Evolutionary conservation across 30 jellyfish, hydroid and myxozoan species (phyloP), one percentile per base, ranked within the genome.

Genomic region (Nemopilema nomurai): DNA sequence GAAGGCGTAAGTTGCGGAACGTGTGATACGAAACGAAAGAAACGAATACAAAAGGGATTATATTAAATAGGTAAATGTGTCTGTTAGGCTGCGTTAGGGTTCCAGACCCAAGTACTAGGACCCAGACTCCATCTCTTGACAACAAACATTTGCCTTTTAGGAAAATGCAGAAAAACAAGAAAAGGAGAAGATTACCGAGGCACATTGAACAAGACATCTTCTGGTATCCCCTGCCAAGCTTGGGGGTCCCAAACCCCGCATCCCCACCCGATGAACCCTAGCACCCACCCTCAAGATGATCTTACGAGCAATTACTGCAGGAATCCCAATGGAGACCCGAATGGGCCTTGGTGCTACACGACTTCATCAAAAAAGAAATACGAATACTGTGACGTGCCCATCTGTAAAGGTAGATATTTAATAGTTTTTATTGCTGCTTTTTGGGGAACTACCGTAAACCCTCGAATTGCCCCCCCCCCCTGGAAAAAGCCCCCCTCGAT

Each of bases 341-440:
- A 32, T 6, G 90, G 90, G 6, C 90, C 90, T 50, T 80, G 90
- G 90, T 80, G 90, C 32, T 80, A 80, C 90, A 80, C 90, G 63
- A 67, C 64, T 26, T 8, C 74, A 66, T 0, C 20, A 0, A 79
- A 23, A 26, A 41, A 29, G 67, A 32, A 82, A 67, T 80, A 74
- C 74, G 90, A 80, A 17, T 80, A 62, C 64, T 80, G 90, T 26
- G 75, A 80, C 18, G 63, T 80, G 9, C 81, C 74, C 8, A 3
- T n/a, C 32, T 80, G 90, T n/a, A 16, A 13, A 22, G 30, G 83
- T 73, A 19, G 13, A 69, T 31, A 30, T 28, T 1, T 25, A 41
- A 6, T 3, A 41, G 13, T 41, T 3, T 3, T 13, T 41, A 6
- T 41, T 41, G 6, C 57, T 41, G 13, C 57, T 41, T 3, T 3